phyloP scores from a whole-genome alignment of 2,888 invertebrate species.

The Nomada ruficornis region DNA sequence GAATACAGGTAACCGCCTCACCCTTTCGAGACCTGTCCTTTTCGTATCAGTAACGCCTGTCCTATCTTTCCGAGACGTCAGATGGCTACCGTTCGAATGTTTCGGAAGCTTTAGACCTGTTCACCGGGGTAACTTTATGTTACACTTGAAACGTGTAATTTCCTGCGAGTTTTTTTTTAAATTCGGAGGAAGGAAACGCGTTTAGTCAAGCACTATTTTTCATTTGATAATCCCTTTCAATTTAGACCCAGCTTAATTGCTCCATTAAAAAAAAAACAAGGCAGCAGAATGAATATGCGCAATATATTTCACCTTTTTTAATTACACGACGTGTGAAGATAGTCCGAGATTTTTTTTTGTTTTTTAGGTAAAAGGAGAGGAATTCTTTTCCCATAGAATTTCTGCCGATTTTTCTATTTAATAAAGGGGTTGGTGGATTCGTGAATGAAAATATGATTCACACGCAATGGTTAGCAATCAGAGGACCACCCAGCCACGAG shows the following conservation, averaged over 20 bases:
- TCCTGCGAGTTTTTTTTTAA: background rate
- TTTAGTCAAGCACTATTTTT: background rate
- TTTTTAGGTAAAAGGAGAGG: background rate
- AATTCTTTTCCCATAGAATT: background rate
- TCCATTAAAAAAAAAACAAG: too few relatives aligned
- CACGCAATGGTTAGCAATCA: conserved; percentile 64
- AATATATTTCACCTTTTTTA: background rate
- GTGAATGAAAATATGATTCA: conserved; percentile 64
- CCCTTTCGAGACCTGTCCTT: conserved; percentile 57
- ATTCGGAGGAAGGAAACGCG: background rate
- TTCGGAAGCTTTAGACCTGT: conserved; percentile 43
- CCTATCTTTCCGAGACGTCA: conserved; percentile 52
- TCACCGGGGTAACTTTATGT: conserved; percentile 35
- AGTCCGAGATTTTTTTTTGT: background rate
- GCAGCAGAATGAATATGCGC: too few relatives aligned
- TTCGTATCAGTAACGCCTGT: conserved; percentile 60
- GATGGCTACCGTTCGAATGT: conserved; percentile 58
- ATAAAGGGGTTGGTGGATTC: conserved; percentile 41
- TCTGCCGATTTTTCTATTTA: conserved; percentile 30
- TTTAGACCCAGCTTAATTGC: background rate
- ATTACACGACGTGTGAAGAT: background rate
- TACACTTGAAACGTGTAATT: conserved; percentile 49
- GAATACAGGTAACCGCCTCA: conserved; percentile 62
- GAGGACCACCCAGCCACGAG: conserved; percentile 78
- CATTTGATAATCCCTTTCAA: background rate